Evolutionary conservation across 2,888 invertebrate genomes (phyloP), one percentile per base, ranked within the genome.

Genomic region (Tenodera sinensis): DNA sequence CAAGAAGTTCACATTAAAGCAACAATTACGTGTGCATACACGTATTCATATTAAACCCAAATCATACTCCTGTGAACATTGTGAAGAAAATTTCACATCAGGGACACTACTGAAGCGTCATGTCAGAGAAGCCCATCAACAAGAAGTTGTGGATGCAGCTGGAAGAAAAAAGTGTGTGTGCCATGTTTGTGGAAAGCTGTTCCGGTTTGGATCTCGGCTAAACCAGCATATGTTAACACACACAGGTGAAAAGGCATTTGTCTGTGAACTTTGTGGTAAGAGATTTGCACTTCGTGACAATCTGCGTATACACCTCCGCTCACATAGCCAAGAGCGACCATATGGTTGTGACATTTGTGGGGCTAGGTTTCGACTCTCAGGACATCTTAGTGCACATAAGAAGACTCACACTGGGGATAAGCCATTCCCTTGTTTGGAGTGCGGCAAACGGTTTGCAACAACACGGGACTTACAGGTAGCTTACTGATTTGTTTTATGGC

Each of bases 191-290:
- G 71, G 86, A 28, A 86, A 86, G n/a, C 25, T 81, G 28, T 86
- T 86, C 47, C 86, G 81, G 2, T 86, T 86, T 81, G 27, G 28
- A 2, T 71, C 42, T 28, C 81, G 81, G 3, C 81, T 86, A 8
- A 28, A 86, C 25, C 81, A 71, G 81, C 86, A 86, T 30, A 71
- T 86, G 86, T 27, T 86, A 25, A 81, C 28, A 15, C 86, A 81
- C 20, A 34, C 30, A 30, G 86, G 86, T 3, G 86, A 86, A 25
- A 86, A 71, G 30, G 81, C 86, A n/a, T 86, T 86, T 28, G 20
- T 86, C 30, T 86, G 86, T 86, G 86, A 86, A 30, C 28, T 71
- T 7, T 86, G 86, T 86, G 86, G 86, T 1, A 86, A 86, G 81
- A 86, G 86, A 7, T 86, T 86, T 71, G 81, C 86, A 86, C 28